phyloP scores from a whole-genome alignment of 2,797 vertebrate species.

The Huso huso region DNA sequence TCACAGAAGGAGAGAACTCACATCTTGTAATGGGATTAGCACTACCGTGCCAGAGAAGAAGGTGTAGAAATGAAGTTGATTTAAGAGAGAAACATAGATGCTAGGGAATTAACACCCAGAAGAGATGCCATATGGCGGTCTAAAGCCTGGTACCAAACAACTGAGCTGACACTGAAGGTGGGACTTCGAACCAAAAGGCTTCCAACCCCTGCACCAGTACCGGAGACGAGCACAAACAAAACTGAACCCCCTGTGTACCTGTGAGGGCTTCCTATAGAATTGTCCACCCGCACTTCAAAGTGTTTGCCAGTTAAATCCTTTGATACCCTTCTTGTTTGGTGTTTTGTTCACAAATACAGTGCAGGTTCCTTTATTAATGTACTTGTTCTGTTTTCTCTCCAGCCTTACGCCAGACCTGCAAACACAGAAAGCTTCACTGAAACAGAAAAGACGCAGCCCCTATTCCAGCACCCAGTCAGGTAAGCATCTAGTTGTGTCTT shows the following conservation, averaged over 20 bases:
- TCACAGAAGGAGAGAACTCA: too few species aligned
- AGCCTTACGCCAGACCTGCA: slow-evolving; percentile 45
- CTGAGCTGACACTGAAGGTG: not conserved
- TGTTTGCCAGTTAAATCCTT: too few species aligned
- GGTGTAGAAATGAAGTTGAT: not conserved
- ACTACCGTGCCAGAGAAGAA: not conserved
- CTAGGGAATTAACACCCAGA: not conserved
- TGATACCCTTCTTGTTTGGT: too few species aligned
- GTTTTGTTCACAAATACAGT: too few species aligned
- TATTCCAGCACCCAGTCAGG: slow-evolving; percentile 74
- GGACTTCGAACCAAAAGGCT: too few species aligned
- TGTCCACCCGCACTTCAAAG: too few species aligned
- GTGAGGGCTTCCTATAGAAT: too few species aligned
- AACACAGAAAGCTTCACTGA: slow-evolving; percentile 27
- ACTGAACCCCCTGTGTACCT: too few species aligned
- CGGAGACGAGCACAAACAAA: too few species aligned
- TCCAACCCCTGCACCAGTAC: too few species aligned
- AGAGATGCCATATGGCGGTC: not conserved
- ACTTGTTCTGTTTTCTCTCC: slow-evolving; percentile 30
- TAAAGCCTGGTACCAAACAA: not conserved
- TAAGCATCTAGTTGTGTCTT: slow-evolving; percentile 29
- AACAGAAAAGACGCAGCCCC: slow-evolving; percentile 42
- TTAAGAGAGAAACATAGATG: not conserved
- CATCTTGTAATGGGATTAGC: not conserved
- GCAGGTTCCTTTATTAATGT: too few species aligned